phyloP scores from a whole-genome alignment of 2,888 invertebrate genomes.

The Nematopogon swammerdamellus region DNA sequence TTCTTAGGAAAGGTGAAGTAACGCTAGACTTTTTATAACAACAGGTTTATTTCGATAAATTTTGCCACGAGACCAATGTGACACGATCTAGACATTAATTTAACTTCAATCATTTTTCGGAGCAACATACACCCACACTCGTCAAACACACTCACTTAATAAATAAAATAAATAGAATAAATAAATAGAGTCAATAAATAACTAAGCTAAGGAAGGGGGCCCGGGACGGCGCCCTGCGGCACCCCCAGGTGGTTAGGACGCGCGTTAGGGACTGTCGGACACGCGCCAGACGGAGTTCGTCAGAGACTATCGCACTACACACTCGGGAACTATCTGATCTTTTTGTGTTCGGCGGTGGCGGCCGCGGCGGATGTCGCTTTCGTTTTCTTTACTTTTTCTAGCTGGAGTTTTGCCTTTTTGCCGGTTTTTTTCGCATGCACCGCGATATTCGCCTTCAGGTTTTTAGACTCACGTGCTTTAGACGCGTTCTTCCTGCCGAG shows the following conservation, averaged over 20 bases:
- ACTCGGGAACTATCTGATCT: constrained; percentile 45
- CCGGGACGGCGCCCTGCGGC: constrained; percentile 19
- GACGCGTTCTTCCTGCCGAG: constrained; percentile 48
- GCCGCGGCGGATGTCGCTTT: constrained; percentile 47
- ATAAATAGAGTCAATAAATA: constrained; percentile 56
- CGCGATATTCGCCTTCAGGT: constrained; percentile 45
- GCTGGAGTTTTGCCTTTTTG: constrained; percentile 46
- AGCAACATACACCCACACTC: constrained; percentile 49
- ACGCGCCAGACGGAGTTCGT: constrained; percentile 16
- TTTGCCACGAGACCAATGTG: constrained; percentile 55
- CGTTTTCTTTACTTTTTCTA: constrained; percentile 50
- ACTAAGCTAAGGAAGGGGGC: constrained; percentile 53
- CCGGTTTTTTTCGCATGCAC: constrained; percentile 41
- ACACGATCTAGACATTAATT: constrained; percentile 60
- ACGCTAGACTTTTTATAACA: constrained; percentile 40
- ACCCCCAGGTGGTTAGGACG: constrained; percentile 42
- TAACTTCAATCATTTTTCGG: constrained; percentile 39
- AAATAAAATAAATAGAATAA: constrained; percentile 59
- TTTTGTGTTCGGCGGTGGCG: constrained; percentile 48
- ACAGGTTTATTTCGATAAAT: constrained; percentile 56
- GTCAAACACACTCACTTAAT: constrained; percentile 55
- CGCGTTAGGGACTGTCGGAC: constrained; percentile 24
- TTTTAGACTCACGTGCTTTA: constrained; percentile 84
- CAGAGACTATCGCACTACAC: constrained; percentile 23
- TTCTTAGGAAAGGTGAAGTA: constrained; percentile 28